These are phyloP conservation scores for Mus pahari DNA, from an alignment of 2,113 vertebrate species.

Conservation along the genomic window DNA sequence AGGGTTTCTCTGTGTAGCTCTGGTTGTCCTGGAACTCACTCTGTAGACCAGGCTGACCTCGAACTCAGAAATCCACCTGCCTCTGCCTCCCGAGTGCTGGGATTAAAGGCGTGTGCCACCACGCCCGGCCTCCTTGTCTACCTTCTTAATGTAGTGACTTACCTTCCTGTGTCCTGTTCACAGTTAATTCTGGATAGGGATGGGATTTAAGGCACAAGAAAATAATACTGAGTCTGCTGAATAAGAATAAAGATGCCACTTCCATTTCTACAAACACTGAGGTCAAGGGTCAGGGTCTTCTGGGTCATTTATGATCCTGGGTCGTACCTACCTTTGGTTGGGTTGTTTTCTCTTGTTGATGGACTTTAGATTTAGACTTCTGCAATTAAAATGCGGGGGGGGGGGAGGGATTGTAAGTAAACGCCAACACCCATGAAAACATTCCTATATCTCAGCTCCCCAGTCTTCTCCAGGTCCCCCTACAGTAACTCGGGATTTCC, in stretches of 20 bases:
- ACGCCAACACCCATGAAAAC: background rate
- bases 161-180: background rate
- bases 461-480: background rate
- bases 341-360: rapidly evolving
- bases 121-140: too few relatives aligned
- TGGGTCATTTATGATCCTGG: background rate
- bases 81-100: too few relatives aligned
- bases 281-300: background rate
- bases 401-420: background rate
- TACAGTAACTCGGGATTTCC: background rate
- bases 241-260: background rate
- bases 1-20: too few relatives aligned
- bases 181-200: background rate
- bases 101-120: too few relatives aligned
- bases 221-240: background rate
- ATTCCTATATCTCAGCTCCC: background rate
- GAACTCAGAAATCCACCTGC: too few relatives aligned
- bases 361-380: background rate
- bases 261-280: background rate
- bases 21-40: too few relatives aligned
- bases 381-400: background rate
- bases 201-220: background rate
- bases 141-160: background rate
- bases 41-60: too few relatives aligned
- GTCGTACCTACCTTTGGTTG: conserved; percentile 22